A percentile compares a stretch with the other conserved stretches of the same genome.
These are phyloP conservation scores for Perccottus glenii DNA, from an alignment of 2,113 vertebrate species.

Conservation along the genomic window DNA sequence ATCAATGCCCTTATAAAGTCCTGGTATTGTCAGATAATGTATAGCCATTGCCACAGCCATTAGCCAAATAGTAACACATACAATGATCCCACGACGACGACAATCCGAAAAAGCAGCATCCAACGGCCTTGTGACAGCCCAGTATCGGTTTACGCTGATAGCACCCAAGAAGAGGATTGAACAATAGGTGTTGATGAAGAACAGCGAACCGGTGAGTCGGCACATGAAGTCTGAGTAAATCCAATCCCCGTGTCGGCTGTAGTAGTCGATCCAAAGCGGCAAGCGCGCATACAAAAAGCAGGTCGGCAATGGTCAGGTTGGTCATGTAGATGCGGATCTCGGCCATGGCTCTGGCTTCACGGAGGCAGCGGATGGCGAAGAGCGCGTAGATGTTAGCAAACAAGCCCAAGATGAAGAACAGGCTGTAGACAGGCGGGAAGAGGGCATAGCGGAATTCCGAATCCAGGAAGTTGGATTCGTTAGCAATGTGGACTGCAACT, in stretches of 20 bases:
- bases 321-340: conserved; percentile 96
- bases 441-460: conserved; percentile 89
- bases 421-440: conserved; percentile 83
- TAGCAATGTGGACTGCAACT: accelerated
- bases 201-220: conserved; percentile 84
- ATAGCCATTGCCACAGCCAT: conserved; percentile 67
- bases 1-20: conserved; percentile 50
- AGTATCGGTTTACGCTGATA: conserved; percentile 94
- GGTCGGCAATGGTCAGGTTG: conserved; percentile 90
- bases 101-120: conserved; percentile 83
- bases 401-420: conserved; percentile 88
- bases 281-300: conserved; percentile 88
- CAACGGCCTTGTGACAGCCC: conserved; percentile 88
- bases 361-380: conserved; percentile 84
- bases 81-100: conserved; percentile 80
- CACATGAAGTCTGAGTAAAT: conserved; percentile 78
- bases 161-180: conserved; percentile 90
- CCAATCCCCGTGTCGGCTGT: conserved; percentile 85
- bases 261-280: conserved; percentile 92
- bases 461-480: conserved; percentile 76
- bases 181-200: conserved; percentile 93
- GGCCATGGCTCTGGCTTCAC: conserved; percentile 83
- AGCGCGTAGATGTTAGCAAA: conserved; percentile 86
- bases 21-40: conserved; percentile 65
- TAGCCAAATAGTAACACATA: conserved; percentile 84